Evolutionary conservation across 2,797 vertebrate species (phyloP).

Genomic region (Scyliorhinus canicula): DNA sequence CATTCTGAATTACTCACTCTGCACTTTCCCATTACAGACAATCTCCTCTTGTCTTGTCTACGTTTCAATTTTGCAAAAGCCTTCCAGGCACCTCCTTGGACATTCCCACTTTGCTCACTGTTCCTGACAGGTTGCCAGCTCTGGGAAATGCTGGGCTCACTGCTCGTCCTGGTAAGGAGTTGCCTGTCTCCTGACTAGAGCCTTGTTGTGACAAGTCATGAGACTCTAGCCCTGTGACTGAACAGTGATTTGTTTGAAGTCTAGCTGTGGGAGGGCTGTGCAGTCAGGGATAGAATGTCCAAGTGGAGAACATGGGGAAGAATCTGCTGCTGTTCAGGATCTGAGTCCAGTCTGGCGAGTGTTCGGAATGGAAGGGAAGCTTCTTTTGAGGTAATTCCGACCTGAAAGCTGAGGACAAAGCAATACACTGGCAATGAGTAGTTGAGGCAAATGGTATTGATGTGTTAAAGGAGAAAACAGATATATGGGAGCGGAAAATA

Average conservation of each 20-base stretch:
- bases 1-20: not conserved
- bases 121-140: not conserved
- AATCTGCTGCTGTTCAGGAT: not conserved
- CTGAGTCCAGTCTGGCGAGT: not conserved
- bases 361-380: not conserved
- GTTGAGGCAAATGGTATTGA: not conserved
- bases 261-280: not conserved
- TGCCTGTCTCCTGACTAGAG: not conserved
- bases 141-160: too few species aligned
- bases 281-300: not conserved
- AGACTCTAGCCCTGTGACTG: not conserved
- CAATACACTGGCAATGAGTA: not conserved
- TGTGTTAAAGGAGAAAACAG: not conserved
- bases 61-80: not conserved
- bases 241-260: not conserved
- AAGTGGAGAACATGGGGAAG: not conserved
- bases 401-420: not conserved
- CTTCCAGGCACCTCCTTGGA: not conserved
- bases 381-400: constrained; percentile 7
- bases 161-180: not conserved
- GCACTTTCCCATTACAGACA: not conserved
- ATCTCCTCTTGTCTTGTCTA: not conserved
- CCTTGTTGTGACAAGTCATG: not conserved
- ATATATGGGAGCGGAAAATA: too few species aligned
- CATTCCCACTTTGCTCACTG: not conserved